A percentile compares a stretch with the other conserved stretches of the same genome.
Evolutionary conservation across 1,140 invertebrate genomes (phyloP).

Genomic region (Neotoxoptera formosana): DNA sequence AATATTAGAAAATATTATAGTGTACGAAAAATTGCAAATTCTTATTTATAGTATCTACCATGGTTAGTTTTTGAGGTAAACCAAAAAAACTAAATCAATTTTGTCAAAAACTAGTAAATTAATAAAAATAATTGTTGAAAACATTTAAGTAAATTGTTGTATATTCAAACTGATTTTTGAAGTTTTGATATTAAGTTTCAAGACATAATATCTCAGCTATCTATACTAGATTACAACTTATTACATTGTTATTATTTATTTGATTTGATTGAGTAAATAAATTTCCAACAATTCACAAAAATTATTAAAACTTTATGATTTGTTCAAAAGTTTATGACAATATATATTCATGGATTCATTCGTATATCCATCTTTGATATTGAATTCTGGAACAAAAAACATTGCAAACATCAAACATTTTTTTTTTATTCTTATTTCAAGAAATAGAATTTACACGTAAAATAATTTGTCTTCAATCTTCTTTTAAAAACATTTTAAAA

Average conservation of each 20-base stretch:
- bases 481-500: neutral
- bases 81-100: too few relatives aligned
- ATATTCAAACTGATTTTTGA: neutral
- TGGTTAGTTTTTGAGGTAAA: too few relatives aligned
- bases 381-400: neutral
- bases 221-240: neutral
- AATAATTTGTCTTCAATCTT: conserved; percentile 7
- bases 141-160: neutral
- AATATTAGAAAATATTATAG: too few relatives aligned
- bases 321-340: neutral
- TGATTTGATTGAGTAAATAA: neutral
- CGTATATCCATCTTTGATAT: neutral
- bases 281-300: neutral
- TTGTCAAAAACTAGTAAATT: neutral
- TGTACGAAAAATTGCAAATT: too few relatives aligned
- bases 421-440: neutral
- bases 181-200: neutral
- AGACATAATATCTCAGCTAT: neutral
- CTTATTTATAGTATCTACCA: too few relatives aligned
- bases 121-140: neutral
- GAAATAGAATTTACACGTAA: conserved; percentile 2
- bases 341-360: neutral
- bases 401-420: neutral
- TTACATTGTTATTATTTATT: neutral
- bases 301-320: neutral